A percentile compares a stretch with the other conserved stretches of the same genome.
phyloP scores from a whole-genome alignment of 2,888 invertebrate genomes.

The Ectemnius lituratus region DNA sequence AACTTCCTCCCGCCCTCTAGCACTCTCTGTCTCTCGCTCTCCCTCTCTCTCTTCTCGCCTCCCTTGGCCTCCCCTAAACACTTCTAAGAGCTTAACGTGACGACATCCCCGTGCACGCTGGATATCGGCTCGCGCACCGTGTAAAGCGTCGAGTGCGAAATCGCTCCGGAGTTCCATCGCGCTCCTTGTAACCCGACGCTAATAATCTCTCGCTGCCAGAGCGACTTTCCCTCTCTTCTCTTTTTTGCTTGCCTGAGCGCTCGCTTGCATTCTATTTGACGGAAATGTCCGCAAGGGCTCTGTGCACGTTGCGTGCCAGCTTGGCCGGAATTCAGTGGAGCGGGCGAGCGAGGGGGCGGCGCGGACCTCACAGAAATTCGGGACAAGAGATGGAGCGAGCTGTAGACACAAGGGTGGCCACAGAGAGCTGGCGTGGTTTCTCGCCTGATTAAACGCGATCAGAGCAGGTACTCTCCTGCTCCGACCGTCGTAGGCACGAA shows the following conservation, averaged over 20 bases:
- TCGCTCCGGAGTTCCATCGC: conserved; percentile 25
- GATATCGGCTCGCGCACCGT: conserved; percentile 23
- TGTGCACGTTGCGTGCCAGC: not conserved
- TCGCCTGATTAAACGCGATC: conserved; percentile 63
- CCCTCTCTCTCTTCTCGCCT: no score
- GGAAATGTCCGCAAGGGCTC: not conserved
- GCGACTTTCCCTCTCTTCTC: conserved; percentile 1
- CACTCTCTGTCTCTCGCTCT: no score
- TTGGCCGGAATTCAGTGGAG: not conserved
- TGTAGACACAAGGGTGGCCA: conserved; percentile 51
- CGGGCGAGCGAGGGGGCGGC: not conserved
- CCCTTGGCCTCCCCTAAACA: conserved; percentile 33
- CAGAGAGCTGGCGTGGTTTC: conserved; percentile 60
- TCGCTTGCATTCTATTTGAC: no score
- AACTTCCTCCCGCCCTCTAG: conserved; percentile 44
- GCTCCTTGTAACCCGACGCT: conserved; percentile 39
- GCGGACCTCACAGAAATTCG: conserved; percentile 2
- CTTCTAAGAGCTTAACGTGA: conserved; percentile 52
- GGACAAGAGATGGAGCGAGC: conserved; percentile 23
- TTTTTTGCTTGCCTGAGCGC: no score
- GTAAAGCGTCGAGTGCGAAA: conserved; percentile 43
- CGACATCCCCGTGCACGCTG: conserved; percentile 44
- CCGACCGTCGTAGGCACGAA: conserved; percentile 1
- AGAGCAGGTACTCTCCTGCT: conserved; percentile 35
- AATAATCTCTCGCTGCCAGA: conserved; percentile 36